These are phyloP conservation scores for Hippocampus comes DNA, from an alignment of 2,113 vertebrate genomes.

Conservation along the genomic window DNA sequence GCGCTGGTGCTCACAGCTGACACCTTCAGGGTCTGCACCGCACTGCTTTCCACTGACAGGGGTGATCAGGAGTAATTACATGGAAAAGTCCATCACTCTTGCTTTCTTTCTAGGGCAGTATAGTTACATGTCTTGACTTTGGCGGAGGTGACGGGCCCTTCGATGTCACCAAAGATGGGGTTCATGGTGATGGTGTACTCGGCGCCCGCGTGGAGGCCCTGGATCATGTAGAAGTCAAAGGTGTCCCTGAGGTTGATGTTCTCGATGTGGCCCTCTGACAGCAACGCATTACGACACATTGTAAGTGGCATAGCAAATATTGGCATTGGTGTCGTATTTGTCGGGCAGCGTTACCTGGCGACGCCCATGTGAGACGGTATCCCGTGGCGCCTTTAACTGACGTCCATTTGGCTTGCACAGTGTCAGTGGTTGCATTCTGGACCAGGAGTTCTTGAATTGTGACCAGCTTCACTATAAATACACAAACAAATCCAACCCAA, in stretches of 20 bases:
- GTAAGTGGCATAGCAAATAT: neutral
- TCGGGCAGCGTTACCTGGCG: conserved; percentile 67
- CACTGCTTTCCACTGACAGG: conserved; percentile 81
- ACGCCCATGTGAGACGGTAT: conserved; percentile 84
- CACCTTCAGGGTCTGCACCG: conserved; percentile 77
- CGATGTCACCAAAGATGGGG: conserved; percentile 81
- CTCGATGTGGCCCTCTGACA: conserved; percentile 78
- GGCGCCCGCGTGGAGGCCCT: conserved; percentile 74
- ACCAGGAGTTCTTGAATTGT: conserved; percentile 75
- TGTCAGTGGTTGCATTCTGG: conserved; percentile 83
- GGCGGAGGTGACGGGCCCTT: conserved; percentile 74
- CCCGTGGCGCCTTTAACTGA: conserved; percentile 79
- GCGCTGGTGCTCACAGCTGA: conserved; percentile 74
- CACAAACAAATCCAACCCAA: conserved; percentile 10
- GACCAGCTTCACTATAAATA: conserved; percentile 77
- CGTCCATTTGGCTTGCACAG: conserved; percentile 78
- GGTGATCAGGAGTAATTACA: neutral
- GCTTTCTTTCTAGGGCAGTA: conserved; percentile 20
- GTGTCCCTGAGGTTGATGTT: conserved; percentile 78
- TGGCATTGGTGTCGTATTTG: neutral
- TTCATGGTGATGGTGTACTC: conserved; percentile 82
- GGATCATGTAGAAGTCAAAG: conserved; percentile 85
- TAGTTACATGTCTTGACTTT: conserved; percentile 73
- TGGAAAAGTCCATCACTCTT: neutral
- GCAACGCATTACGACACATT: neutral